These are phyloP conservation scores for Epizoanthus fatuus DNA, from an alignment of 92 coral and sea anemone genomes.

Conservation along the genomic window DNA sequence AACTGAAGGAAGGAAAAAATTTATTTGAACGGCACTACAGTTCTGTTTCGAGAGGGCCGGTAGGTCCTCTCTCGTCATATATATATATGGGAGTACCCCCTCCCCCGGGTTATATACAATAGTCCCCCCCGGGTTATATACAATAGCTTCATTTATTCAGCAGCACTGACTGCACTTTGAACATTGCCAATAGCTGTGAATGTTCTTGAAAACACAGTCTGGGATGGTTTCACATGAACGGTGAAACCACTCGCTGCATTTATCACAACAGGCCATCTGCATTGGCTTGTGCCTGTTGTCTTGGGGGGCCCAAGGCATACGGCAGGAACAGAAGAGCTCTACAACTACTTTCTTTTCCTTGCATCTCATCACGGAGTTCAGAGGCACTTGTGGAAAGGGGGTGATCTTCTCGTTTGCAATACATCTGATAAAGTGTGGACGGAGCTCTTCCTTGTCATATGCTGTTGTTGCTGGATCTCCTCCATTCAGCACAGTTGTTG, in stretches of 20 bases:
- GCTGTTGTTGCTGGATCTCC: constrained; percentile 17
- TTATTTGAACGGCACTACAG: no score
- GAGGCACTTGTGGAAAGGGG: constrained; percentile 49
- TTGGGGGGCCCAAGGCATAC: constrained; percentile 52
- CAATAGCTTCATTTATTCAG: no score
- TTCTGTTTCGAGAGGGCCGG: no score
- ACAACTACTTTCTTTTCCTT: constrained; percentile 42
- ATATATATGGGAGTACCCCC: no score
- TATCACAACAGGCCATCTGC: constrained; percentile 42
- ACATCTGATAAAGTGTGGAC: constrained; percentile 46
- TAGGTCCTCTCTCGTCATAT: no score
- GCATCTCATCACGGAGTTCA: constrained; percentile 4
- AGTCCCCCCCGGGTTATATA: no score
- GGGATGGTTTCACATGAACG: constrained; percentile 33
- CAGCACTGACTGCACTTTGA: no score
- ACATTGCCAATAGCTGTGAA: no score
- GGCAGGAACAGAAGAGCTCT: constrained; percentile 62
- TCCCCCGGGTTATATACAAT: no score
- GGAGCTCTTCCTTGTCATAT: constrained; percentile 5
- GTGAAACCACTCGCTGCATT: constrained; percentile 29
- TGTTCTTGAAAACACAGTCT: constrained; percentile 8
- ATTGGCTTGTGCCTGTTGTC: constrained; percentile 13
- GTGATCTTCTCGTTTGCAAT: constrained; percentile 36
- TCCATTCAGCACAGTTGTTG: constrained; percentile 32
- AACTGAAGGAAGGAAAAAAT: no score